Evolutionary conservation across 2,113 vertebrate genomes (phyloP).

Genomic region (Salvator merianae): DNA sequence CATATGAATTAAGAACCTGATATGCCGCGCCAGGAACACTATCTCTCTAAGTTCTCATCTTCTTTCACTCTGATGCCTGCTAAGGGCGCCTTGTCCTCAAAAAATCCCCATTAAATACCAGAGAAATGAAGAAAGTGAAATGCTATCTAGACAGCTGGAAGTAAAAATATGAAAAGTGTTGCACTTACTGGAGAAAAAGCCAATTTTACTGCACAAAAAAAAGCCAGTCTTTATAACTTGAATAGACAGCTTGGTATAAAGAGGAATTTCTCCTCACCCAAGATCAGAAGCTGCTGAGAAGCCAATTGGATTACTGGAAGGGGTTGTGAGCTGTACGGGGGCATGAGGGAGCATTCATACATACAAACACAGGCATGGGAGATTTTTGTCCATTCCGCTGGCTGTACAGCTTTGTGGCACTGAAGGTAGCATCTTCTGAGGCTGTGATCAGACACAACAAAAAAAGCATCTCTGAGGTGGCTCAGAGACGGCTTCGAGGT

Average conservation of each 20-base stretch:
- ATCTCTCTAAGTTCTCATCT: slow-evolving; percentile 63
- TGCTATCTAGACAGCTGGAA: slow-evolving; percentile 68
- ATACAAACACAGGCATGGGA: not conserved
- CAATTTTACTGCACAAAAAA: not conserved
- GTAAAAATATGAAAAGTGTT: slow-evolving; percentile 70
- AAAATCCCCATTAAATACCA: slow-evolving; percentile 70
- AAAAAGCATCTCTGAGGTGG: no score
- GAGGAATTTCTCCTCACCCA: slow-evolving; percentile 50
- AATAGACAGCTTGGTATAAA: slow-evolving; percentile 60
- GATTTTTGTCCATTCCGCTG: no score
- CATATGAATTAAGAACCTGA: slow-evolving; percentile 47
- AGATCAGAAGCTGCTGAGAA: slow-evolving; percentile 35
- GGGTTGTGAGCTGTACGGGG: no score
- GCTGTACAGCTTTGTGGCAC: no score
- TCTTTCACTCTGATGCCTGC: slow-evolving; percentile 68
- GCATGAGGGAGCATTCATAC: not conserved
- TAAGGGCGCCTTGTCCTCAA: slow-evolving; percentile 71
- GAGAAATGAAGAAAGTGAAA: slow-evolving; percentile 71
- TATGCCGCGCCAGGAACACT: slow-evolving; percentile 50
- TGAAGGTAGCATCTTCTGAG: no score
- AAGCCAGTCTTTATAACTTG: slow-evolving; percentile 50
- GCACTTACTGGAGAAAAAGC: slow-evolving; percentile 60
- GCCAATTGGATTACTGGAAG: not conserved
- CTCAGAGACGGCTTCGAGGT: no score
- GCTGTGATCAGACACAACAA: no score